Evolutionary conservation across 2,797 vertebrate species (phyloP), one percentile per base, ranked within the genome.

Genomic region (Cyprinella venusta): DNA sequence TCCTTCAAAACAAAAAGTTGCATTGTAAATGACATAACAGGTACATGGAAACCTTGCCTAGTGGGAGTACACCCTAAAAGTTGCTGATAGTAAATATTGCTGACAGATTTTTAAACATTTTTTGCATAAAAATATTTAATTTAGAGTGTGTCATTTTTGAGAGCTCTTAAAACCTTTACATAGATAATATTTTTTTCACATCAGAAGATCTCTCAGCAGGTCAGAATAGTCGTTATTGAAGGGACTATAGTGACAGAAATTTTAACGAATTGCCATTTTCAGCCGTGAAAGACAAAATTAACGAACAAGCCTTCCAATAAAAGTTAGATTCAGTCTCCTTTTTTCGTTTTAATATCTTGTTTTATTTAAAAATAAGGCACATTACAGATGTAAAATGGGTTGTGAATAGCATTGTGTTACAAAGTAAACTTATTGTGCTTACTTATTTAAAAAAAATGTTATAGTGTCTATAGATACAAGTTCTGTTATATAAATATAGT

Each of bases 401-500:
- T 70, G 36, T 21, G 2, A 70, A 70, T 8, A 12, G n/a, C 24
- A 13, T 59, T 19, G 36, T 8, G 10, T 36, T n/a, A 36, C 0
- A n/a, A 36, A 52, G 50, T 7, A n/a, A 38, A 56, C 21, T n/a
- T 38, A 38, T 24, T 76, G 21, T 18, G 72, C 36, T 9, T 40
- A 2, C 21, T 56, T 59, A 15, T 72, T 75, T 9, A 13, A 59
- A 59, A 13, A 76, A 59, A 59, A 65, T 7, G 61, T 42, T 19
- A 21, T 5, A 48, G 40, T 54, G 52, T 8, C 72, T 12, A 6
- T 8, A 36, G 13, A 38, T 38, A 7, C 0, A n/a, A 18, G 3
- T 61, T 30, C 9, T 61, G 79, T 63, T 72, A 56, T 81, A 42
- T 72, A 81, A 81, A 81, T 70, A 70, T 33, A 63, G 54, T 50